Evolutionary conservation across 1,140 invertebrate species (phyloP), one percentile per base, ranked within the genome.

Genomic region (Sesamia nonagrioides): DNA sequence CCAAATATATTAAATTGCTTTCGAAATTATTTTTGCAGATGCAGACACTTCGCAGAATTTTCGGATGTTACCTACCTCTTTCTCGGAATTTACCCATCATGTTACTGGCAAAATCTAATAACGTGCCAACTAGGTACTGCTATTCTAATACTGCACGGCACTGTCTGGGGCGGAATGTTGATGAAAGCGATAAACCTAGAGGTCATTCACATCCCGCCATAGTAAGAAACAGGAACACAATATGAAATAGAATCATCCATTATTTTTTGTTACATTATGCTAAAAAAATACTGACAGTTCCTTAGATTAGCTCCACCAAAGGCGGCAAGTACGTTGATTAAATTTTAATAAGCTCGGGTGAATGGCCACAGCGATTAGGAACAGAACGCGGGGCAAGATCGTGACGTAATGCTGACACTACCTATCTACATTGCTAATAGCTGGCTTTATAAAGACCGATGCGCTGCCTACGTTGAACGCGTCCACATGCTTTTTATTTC

Each of bases 291-390:
- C 33, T 45, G 50, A 73, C 48, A 69, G 58, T 72, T 66, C 56
- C 56, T 71, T 17, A 75, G 56, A 60, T 77, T 73, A 48, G 56
- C 60, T 52, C 74, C 27, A 17, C 77, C 58, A 71, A 79, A 79
- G 69, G 35, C 48, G 6, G 61, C 61, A 42, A 54, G 35, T 54
- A 75, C 78, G 78, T 69, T 27, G 72, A 79, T 48, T 45, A 63
- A 74, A 79, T 79, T 69, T 63, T 68, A 79, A 80, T 83, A 78
- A 79, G 61, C 33, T 35, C 63, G 81, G 89, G 87, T 89, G 85
- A 89, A 89, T 84, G 86, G 88, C 86, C 80, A 78, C 71, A 60
- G 80, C 77, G 82, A 85, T 87, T 87, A 86, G 87, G 83, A 86
- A 78, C 80, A 61, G 45, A 83, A 86, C 61, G 68, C n/a, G 66